Evolutionary conservation across 1,140 invertebrate genomes (phyloP), one percentile per base, ranked within the genome.

Genomic region (Planococcus citri): DNA sequence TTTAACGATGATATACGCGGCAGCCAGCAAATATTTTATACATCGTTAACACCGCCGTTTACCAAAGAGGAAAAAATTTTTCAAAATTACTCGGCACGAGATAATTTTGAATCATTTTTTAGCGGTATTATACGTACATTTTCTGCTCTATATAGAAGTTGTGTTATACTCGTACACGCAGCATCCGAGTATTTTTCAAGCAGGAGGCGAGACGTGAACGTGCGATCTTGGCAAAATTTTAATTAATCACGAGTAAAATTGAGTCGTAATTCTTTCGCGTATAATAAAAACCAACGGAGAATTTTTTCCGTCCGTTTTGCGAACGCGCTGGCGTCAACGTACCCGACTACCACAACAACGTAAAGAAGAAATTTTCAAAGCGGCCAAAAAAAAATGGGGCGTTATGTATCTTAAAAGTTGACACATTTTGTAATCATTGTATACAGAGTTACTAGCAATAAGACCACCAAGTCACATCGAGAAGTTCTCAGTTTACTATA

Each of bases 1-100:
- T 51, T 51, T 51, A 51, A 51, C 41, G 41, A 51, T 17, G 41
- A 51, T 51, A 51, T 51, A 51, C 41, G 41, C 41, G 41, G n/a
- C n/a, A 14, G 41, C 17, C 2, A 51, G 14, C 6, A 17, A 51
- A 51, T 51, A 51, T 51, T 51, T 51, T 51, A 51, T 51, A 51
- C 41, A 51, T 51, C 41, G 41, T 51, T 51, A 51, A 51, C 41
- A 51, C 12, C 41, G 41, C 41, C 41, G 41, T 4, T 51, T 51
- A 9, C 6, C 41, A 12, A 2, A 17, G 41, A 14, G 41, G 17
- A 51, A 20, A 51, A 20, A 51, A 51, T 51, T 51, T 51, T 51
- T 51, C 41, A 51, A 51, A 20, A 51, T 51, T 51, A 51, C 41
- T 14, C 10, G 12, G 12, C 12, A 3, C 41, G 41, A 20, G 41